Percentiles rank a stretch among this genome's conserved stretches.
Evolutionary conservation across 2,888 invertebrate species (phyloP).

Genomic region (Cataglyphis altisquamis): DNA sequence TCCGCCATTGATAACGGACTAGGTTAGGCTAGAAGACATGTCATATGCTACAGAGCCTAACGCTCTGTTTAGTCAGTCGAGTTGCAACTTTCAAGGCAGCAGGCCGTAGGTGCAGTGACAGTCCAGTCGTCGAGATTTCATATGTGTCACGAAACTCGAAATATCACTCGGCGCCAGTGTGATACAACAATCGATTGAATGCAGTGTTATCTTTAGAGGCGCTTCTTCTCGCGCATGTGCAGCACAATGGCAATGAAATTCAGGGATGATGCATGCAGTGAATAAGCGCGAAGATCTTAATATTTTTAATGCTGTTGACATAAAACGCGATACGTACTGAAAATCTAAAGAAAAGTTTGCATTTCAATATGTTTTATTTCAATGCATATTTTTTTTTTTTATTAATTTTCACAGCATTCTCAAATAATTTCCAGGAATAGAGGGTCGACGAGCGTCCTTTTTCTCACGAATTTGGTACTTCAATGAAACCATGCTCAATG

Average conservation of each 20-base stretch:
- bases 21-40: conserved; percentile 10
- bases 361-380: not conserved
- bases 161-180: not conserved
- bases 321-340: not conserved
- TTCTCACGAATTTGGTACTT: not conserved
- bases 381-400: not conserved
- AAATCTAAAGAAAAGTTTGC: not conserved
- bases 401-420: not conserved
- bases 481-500: not conserved
- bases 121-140: not conserved
- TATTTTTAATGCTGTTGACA: not conserved
- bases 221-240: not conserved
- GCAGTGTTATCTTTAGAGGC: not conserved
- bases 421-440: not conserved
- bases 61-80: conserved; percentile 56
- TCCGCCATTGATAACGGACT: not conserved
- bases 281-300: not conserved
- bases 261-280: not conserved
- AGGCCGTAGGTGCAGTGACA: conserved; percentile 22
- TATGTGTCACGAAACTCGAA: not conserved
- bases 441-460: not conserved
- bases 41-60: not conserved
- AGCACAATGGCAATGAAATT: not conserved
- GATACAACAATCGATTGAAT: conserved; percentile 6
- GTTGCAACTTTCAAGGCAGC: conserved; percentile 36